Conservation (phyloP, 2,888 invertebrate genomes). For the Dryadula phaetusa region DNA sequence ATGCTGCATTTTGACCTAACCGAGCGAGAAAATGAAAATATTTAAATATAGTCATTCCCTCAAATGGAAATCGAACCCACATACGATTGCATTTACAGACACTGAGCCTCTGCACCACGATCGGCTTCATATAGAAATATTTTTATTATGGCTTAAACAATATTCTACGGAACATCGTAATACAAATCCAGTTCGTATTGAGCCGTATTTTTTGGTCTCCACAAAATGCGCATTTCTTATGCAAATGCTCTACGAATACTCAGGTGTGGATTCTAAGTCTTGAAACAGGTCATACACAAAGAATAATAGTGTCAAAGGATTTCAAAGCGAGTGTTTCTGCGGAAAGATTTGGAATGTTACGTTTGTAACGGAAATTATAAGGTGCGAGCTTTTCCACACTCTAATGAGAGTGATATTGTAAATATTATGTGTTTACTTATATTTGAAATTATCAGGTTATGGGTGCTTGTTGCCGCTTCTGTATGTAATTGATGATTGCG, state of each 20-base stretch:
- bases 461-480: too few relatives aligned
- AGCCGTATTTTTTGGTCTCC: conserved; percentile 52
- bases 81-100: too few relatives aligned
- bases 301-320: conserved; percentile 44
- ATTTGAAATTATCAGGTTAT: conserved; percentile 53
- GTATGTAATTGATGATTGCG: too few relatives aligned
- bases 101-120: too few relatives aligned
- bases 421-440: neutral
- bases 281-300: conserved; percentile 37
- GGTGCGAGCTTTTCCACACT: conserved; percentile 8
- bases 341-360: conserved; percentile 31
- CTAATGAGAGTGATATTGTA: conserved; percentile 1
- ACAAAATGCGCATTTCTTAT: conserved; percentile 68
- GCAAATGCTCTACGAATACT: conserved; percentile 70
- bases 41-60: too few relatives aligned
- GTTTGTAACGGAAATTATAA: conserved; percentile 21
- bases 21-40: too few relatives aligned
- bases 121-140: too few relatives aligned
- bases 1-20: too few relatives aligned
- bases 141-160: neutral
- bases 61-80: too few relatives aligned
- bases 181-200: neutral
- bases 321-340: conserved; percentile 39
- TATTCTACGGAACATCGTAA: conserved; percentile 5
- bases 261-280: conserved; percentile 41